Base-by-base conservation (phyloP, 2,113 vertebrate species). In the Dasyornis broadbenti region DNA sequence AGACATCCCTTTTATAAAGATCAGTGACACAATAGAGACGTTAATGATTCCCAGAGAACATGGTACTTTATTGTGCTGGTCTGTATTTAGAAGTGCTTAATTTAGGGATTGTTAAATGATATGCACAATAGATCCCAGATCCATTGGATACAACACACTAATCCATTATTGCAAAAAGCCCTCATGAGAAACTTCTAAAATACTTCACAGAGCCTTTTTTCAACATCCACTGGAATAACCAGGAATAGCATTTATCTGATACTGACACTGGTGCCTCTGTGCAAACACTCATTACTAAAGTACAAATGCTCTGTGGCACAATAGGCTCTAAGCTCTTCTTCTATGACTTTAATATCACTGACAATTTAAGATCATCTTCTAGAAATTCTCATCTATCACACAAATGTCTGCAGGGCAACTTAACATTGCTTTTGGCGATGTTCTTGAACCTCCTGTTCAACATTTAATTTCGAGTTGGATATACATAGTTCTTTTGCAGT, bases 361-460 rank as follows among this genome's bases (percentile, higher is more conserved):
- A 81, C 79, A 78, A 92, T 95, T 88, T 89, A 90, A 92, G 89
- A 86, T 87, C 37, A 14, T 26, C 63, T 83, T 84, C 77, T 82
- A 85, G 78, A 30, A n/a, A 94, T 86, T 97, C 80, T 95, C 94
- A 94, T 69, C 80, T 88, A 84, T 84, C 96, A 79, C 87, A 88
- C 73, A 96, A 96, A 88, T 71, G 77, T 93, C 90, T 96, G 80
- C 83, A 86, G 88, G 94, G 94, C 61, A 45, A 88, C 64, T 78
- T 75, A 45, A n/a, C 47, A 73, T 35, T 92, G 86, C 79, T 93
- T 94, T 96, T 95, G 95, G 94, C 76, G 77, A 71, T 59, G 70
- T 92, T 90, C 73, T 50, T 92, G 94, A 87, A 64, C 87, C 76
- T 96, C 73, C 63, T 91, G 70, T 91, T 97, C 95, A 96, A 81